Conservation (phyloP, 2,888 invertebrate genomes). For the Sarcophaga caerulescens region DNA sequence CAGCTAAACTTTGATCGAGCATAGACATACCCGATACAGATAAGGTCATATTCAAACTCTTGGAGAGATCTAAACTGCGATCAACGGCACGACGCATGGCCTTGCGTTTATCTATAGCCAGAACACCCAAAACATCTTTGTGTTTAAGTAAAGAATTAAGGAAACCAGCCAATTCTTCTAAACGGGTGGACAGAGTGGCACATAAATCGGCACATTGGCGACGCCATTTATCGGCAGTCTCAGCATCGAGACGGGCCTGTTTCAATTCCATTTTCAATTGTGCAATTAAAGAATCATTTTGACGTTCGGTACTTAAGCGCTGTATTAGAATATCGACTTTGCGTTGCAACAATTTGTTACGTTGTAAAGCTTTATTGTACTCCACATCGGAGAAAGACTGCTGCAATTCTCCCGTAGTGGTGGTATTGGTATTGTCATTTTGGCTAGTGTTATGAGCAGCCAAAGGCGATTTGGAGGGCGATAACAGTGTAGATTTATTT, state of each 20-base stretch:
- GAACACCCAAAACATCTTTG: slow-evolving; percentile 82
- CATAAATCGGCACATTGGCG: slow-evolving; percentile 79
- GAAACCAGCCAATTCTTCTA: slow-evolving; percentile 85
- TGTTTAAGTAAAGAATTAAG: slow-evolving; percentile 84
- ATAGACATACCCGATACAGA: slow-evolving; percentile 79
- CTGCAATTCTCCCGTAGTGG: slow-evolving; percentile 71
- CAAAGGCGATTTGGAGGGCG: slow-evolving; percentile 24
- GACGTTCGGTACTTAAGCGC: slow-evolving; percentile 73
- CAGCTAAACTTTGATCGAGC: slow-evolving; percentile 82
- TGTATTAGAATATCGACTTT: slow-evolving; percentile 78
- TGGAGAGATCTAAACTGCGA: slow-evolving; percentile 82
- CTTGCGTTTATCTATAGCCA: slow-evolving; percentile 82
- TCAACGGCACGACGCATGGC: slow-evolving; percentile 83
- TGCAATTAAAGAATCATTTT: slow-evolving; percentile 71
- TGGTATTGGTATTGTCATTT: neutral
- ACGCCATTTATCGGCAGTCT: slow-evolving; percentile 78
- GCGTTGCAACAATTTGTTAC: slow-evolving; percentile 78
- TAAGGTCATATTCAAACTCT: slow-evolving; percentile 81
- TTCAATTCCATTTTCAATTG: slow-evolving; percentile 75
- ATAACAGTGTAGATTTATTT: slow-evolving; percentile 61
- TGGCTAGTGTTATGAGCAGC: slow-evolving; percentile 43
- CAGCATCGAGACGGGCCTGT: slow-evolving; percentile 75
- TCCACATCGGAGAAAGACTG: slow-evolving; percentile 78
- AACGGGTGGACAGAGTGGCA: slow-evolving; percentile 82
- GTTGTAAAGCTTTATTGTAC: slow-evolving; percentile 76